Evolutionary conservation across 2,797 vertebrate species (phyloP), one percentile per base, ranked within the genome.

Genomic region (Anguilla marmorata): DNA sequence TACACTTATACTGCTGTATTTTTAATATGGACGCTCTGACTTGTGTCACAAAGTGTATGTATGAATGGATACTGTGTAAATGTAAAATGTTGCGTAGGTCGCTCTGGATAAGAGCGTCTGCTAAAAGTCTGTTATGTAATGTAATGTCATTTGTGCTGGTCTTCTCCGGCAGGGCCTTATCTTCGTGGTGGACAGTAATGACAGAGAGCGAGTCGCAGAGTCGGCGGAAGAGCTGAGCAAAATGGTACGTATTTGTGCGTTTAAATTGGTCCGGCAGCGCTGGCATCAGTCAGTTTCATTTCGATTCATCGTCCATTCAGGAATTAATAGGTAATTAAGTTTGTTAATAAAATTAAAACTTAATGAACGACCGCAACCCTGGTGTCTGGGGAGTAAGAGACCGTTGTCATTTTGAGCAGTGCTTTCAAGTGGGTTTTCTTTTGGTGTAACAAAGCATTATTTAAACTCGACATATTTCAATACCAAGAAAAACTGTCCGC

Each of bases 161-260:
- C 21, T 87, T 56, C 4, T 88, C 58, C 79, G 37, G 0, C 89
- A 98, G 97, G 98, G 98, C 87, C 96, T 98, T 90, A 98, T 98
- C 95, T 98, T 98, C 48, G 98, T 98, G 88, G 97, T 98, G 91
- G 98, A 98, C 95, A 98, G 97, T 91, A 98, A 98, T 1, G 97
- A 98, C 94, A 92, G 97, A 86, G 98, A 98, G 92, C 93, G 98
- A 91, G 96, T 97, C 88, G 91, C 95, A 11, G 98, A 98, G 90
- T 97, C 97, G 69, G 94, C 96, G 0, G 97, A 98, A 0, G 97
- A 98, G 89, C 97, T 98, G 50, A 91, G 95, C 87, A 98, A 98
- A 94, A 98, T 98, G 97, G 98, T 98, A 89, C 45, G 96, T 90
- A 85, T 76, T 45, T 45, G 41, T 45, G 41, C 41, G 41, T 45